These are phyloP conservation scores for Apeltes quadracus DNA, from an alignment of 2,113 vertebrate species.

Conservation along the genomic window DNA sequence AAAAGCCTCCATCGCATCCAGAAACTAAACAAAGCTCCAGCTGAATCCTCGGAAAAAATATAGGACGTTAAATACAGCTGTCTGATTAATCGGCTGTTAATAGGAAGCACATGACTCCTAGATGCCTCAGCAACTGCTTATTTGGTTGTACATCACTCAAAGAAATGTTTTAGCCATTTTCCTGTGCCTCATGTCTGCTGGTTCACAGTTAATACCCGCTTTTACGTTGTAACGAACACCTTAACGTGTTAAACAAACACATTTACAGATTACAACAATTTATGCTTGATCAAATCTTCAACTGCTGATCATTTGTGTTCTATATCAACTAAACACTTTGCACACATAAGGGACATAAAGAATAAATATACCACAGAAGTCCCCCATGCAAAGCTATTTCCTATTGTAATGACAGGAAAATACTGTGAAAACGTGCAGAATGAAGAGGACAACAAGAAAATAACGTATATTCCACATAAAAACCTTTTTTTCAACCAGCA, in stretches of 20 bases:
- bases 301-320: neutral
- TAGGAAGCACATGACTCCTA: neutral
- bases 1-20: slow-evolving; percentile 12
- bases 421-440: slow-evolving; percentile 5
- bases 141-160: neutral
- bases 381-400: neutral
- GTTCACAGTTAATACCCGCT: slow-evolving; percentile 15
- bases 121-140: neutral
- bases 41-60: neutral
- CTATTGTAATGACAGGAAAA: slow-evolving; percentile 4
- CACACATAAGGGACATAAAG: neutral
- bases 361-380: slow-evolving; percentile 18
- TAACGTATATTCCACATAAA: slow-evolving; percentile 4
- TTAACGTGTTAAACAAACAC: neutral
- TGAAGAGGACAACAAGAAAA: slow-evolving; percentile 17
- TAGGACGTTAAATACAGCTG: neutral
- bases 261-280: neutral
- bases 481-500: neutral
- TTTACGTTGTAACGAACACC: neutral
- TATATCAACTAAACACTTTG: neutral
- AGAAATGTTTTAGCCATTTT: neutral
- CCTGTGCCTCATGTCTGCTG: neutral
- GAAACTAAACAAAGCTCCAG: slow-evolving; percentile 15
- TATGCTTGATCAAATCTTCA: slow-evolving; percentile 24
- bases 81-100: neutral